phyloP scores from a whole-genome alignment of 2,888 invertebrate species.

The Isoperla grammatica region DNA sequence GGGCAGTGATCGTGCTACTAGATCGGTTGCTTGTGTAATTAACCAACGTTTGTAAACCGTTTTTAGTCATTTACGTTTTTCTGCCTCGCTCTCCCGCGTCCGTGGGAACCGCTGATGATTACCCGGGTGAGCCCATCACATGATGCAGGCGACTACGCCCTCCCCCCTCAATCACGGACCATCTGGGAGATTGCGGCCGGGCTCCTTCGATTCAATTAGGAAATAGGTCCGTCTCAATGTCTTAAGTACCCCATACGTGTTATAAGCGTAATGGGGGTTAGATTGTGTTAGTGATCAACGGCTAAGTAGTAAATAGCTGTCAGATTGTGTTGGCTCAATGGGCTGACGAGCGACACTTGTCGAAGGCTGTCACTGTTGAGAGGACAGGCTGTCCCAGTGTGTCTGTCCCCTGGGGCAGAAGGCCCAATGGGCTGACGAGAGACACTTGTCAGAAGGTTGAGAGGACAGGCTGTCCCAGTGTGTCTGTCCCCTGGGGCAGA shows the following conservation, averaged over 20 bases:
- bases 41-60: conserved; percentile 4
- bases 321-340: conserved; percentile 7
- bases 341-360: not conserved
- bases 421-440: too few relatives aligned
- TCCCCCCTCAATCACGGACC: not conserved
- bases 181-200: conserved; percentile 6
- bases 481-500: too few relatives aligned
- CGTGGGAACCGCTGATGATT: conserved; percentile 14
- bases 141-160: not conserved
- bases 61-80: conserved; percentile 16
- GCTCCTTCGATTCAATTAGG: not conserved
- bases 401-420: too few relatives aligned
- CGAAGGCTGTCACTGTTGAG: too few relatives aligned
- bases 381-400: too few relatives aligned
- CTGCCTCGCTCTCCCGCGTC: not conserved
- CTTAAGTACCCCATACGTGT: not conserved
- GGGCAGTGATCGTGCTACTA: conserved; percentile 3
- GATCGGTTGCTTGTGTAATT: conserved; percentile 7
- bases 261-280: not conserved
- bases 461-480: too few relatives aligned
- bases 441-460: too few relatives aligned
- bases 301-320: conserved; percentile 14
- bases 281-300: conserved; percentile 10
- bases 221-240: conserved; percentile 8
- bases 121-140: not conserved